Evolutionary conservation across 2,888 invertebrate species (phyloP).

Genomic region (Heliconius aoede): DNA sequence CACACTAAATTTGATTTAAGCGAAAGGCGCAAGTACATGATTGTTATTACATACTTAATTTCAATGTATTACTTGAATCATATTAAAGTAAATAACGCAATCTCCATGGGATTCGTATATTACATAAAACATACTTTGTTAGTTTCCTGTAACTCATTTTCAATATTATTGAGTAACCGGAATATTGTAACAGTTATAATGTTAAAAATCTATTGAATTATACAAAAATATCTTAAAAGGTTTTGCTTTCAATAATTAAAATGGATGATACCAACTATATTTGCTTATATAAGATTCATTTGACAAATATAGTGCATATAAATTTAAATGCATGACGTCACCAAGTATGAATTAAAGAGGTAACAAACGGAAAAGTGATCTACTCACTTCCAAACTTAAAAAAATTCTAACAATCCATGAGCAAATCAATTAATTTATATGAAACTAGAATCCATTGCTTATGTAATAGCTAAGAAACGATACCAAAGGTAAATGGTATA

Average conservation of each 20-base stretch:
- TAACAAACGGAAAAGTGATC: slow-evolving; percentile 40
- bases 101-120: too few species aligned
- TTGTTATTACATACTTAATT: slow-evolving; percentile 38
- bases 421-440: slow-evolving; percentile 57
- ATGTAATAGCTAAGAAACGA: slow-evolving; percentile 48
- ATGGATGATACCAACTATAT: background rate
- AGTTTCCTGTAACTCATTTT: background rate
- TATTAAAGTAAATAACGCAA: background rate
- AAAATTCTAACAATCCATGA: slow-evolving; percentile 71
- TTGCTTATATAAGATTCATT: slow-evolving; percentile 22
- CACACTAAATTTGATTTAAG: slow-evolving; percentile 57
- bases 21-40: slow-evolving; percentile 49
- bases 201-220: background rate
- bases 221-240: background rate
- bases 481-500: slow-evolving; percentile 22
- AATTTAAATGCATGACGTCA: slow-evolving; percentile 55
- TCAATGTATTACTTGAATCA: slow-evolving; percentile 51
- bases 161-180: too few species aligned
- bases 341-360: slow-evolving; percentile 37
- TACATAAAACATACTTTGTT: background rate
- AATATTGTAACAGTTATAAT: background rate
- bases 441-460: slow-evolving; percentile 66
- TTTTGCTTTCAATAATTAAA: background rate
- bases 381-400: slow-evolving; percentile 55
- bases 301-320: slow-evolving; percentile 50